These are phyloP conservation scores for Lamellibrachia satsuma DNA, from an alignment of 2,888 invertebrate genomes.

Conservation along the genomic window DNA sequence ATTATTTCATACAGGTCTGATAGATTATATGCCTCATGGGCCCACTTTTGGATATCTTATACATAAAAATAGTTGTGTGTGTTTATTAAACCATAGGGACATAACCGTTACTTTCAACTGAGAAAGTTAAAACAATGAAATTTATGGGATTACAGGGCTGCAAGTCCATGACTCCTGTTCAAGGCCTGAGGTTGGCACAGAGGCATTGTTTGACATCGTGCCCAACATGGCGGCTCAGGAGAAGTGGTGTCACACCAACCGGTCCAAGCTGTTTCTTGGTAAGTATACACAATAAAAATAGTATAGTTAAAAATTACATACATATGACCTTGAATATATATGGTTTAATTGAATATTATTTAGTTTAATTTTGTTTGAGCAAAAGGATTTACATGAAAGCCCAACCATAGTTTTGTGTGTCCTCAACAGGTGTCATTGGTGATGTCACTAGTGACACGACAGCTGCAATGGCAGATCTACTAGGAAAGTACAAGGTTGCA, in stretches of 20 bases:
- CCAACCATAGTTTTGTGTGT: conserved; percentile 39
- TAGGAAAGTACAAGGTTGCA: conserved; percentile 69
- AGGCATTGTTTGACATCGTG: conserved; percentile 48
- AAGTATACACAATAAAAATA: neutral
- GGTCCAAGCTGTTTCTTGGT: conserved; percentile 29
- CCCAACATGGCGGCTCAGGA: conserved; percentile 45
- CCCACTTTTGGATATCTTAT: too few relatives aligned
- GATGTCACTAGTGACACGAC: conserved; percentile 70
- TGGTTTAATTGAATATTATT: too few relatives aligned
- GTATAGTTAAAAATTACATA: too few relatives aligned
- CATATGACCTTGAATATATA: too few relatives aligned
- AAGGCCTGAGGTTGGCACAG: conserved; percentile 41
- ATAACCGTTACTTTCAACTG: neutral
- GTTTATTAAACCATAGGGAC: neutral
- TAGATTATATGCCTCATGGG: too few relatives aligned
- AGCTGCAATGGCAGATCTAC: conserved; percentile 69
- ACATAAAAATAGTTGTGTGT: neutral
- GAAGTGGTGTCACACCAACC: conserved; percentile 44
- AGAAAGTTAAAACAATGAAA: neutral
- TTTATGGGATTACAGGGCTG: conserved; percentile 49
- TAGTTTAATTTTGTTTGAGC: too few relatives aligned
- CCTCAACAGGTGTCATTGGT: conserved; percentile 69
- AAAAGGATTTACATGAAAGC: too few relatives aligned
- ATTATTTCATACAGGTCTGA: too few relatives aligned
- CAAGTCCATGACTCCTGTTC: conserved; percentile 53